Percentiles rank a stretch among this genome's conserved stretches.
phyloP scores from a whole-genome alignment of 2,797 vertebrate species.

The Hyperoplus lanceolatus region DNA sequence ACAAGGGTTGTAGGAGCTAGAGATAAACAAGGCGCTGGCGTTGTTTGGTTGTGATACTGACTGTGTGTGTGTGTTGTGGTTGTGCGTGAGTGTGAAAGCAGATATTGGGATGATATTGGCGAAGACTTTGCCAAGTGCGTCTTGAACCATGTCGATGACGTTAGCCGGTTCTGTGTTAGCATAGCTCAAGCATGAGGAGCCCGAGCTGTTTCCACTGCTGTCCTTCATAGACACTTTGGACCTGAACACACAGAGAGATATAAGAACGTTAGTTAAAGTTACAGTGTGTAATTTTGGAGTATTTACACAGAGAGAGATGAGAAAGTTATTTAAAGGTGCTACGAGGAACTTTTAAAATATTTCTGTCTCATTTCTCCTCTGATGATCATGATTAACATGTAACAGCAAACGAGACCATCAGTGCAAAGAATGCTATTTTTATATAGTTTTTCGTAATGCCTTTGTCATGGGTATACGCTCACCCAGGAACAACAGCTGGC shows the following conservation, averaged over 20 bases:
- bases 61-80: too few species aligned
- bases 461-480: too few species aligned
- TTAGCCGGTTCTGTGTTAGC: conserved; percentile 42
- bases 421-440: too few species aligned
- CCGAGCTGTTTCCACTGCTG: conserved; percentile 56
- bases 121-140: conserved; percentile 34
- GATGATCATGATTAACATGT: too few species aligned
- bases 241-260: conserved; percentile 57
- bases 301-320: too few species aligned
- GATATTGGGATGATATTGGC: conserved; percentile 20
- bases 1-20: not conserved
- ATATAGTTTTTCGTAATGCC: too few species aligned
- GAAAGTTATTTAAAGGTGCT: too few species aligned
- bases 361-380: too few species aligned
- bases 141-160: conserved; percentile 12
- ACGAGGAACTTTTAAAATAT: too few species aligned
- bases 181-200: conserved; percentile 55
- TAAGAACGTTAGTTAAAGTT: not conserved
- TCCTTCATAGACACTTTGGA: conserved; percentile 12
- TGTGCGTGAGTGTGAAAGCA: not conserved
- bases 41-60: not conserved
- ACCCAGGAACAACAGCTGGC: too few species aligned
- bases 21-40: not conserved
- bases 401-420: too few species aligned
- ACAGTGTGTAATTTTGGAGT: too few species aligned